Evolutionary conservation across 2,797 vertebrate genomes (phyloP), one percentile per base, ranked within the genome.

Genomic region (Manis pentadactyla): DNA sequence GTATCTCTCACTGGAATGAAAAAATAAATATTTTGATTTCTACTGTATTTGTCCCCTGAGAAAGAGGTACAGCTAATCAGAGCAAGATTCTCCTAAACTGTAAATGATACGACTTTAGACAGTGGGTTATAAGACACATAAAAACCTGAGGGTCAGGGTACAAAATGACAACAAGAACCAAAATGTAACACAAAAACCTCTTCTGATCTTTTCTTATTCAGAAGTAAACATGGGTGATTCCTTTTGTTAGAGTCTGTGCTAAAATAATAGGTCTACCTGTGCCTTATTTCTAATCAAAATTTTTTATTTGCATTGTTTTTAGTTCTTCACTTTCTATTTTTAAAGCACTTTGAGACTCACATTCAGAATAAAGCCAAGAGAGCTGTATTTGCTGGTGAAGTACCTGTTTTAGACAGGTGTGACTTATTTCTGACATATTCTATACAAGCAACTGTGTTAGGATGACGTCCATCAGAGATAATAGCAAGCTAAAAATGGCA

Each of bases 351-450:
- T 81, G 59, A 89, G 73, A 51, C 51, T 82, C 63, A 85, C 11
- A 82, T 94, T 94, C 73, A 93, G 75, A 94, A 93, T 75, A 71
- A 25, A 92, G 84, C 55, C 1, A 66, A 34, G 15, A 84, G 46
- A 96, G 53, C 51, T 49, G 63, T 66, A 95, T 92, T 86, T 93
- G 49, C 79, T 91, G 46, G 85, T 77, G 31, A 87, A 90, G 89
- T 71, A 85, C 68, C 78, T 94, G 55, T 74, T 93, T 94, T 53
- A 79, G 77, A 97, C 55, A 95, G 87, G n/a, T 57, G 14, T 91
- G 94, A 84, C 88, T 97, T 97, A 87, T 91, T 98, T 93, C 88
- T 95, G 93, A 97, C 90, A 94, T 63, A 87, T 82, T 78, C 88
- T 93, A 12, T 96, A 95, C 86, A 95, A 96, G 95, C 92, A 95